Base-by-base conservation (phyloP, 2,888 invertebrate species). In the Dynastes hyllus region DNA sequence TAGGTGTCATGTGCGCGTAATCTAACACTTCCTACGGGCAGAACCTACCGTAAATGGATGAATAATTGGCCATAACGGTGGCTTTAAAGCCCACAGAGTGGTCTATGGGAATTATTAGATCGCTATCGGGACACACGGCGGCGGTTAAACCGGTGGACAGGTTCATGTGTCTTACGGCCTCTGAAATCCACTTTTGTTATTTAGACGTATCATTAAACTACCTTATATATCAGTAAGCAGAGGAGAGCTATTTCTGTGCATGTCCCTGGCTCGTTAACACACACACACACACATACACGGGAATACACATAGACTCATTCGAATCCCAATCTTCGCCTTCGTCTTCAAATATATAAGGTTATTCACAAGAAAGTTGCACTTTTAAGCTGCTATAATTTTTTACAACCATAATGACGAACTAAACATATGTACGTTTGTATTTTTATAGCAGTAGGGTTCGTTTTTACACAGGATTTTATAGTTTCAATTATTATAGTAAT, bases 11-110 rank as follows among this genome's bases (percentile, higher is more conserved):
- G 80, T 80, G 81, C 79, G 81, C 81, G 83, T 82, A 84, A 84
- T 82, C 82, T 81, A 82, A 84, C 83, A 83, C 83, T 83, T 84
- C 83, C 84, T 83, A 82, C 82, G 83, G 83, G 83, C 83, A 81
- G 82, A 83, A 82, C 81, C 80, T 78, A 80, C 83, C 82, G 82
- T 82, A 82, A 83, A 83, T 78, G 84, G 82, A 78, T 82, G 83
- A 82, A 82, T 83, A 84, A 84, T 84, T 83, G 83, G 79, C 80
- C 80, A 79, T 82, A 82, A 83, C 82, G 81, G 83, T 81, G 82
- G 83, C 82, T 82, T 67, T 81, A 79, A 82, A 81, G 80, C 83
- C 83, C 82, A 82, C 81, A 80, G 55, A 58, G 79, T 79, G 77
- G 79, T 79, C 78, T 71, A 81, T 81, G 80, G 81, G 80, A 81